Evolutionary conservation across 2,113 vertebrate species (phyloP), one percentile per base, ranked within the genome.

Genomic region (Limnothrissa miodon): DNA sequence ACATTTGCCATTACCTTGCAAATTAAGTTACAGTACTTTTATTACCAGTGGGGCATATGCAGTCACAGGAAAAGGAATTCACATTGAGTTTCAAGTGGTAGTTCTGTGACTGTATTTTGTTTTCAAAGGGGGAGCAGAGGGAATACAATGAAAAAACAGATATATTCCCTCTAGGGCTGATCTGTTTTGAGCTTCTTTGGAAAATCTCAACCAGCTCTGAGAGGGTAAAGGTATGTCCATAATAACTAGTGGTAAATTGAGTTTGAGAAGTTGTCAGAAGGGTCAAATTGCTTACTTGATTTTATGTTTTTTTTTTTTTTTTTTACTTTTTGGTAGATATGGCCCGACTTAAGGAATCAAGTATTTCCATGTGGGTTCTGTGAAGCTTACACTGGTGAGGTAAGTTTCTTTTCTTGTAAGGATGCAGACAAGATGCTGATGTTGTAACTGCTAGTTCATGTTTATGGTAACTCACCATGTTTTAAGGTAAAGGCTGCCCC

Each of bases 101-200:
- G 45, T 19, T 29, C 48, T 45, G 44, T 80, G 23, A 48, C 17
- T 80, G 23, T 36, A 4, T 7, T 83, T 39, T 78, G 19, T 45
- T 62, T 89, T 83, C n/a, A 23, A 8, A 88, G 89, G 23, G 59
- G 45, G 56, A 46, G 0, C 45, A 42, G 5, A 0, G 0, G 23
- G 21, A 0, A 0, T 96, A 96, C 21, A 93, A 92, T 89, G 90
- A 87, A 1, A 88, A 94, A 92, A 94, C 95, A 25, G 95, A 96
- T 88, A 92, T 96, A 85, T 96, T 83, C 81, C 85, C 95, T 23
- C 83, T 96, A 80, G 95, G 94, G 80, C 84, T 96, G 86, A 93
- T 96, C 88, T 91, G 92, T 80, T 94, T 91, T 84, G 95, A 95
- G 90, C 91, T 95, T 46, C 84, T 94, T 84, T 79, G 87, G 0